Evolutionary conservation across 2,113 vertebrate species (phyloP).

Genomic region (Dryoscopus gambensis): DNA sequence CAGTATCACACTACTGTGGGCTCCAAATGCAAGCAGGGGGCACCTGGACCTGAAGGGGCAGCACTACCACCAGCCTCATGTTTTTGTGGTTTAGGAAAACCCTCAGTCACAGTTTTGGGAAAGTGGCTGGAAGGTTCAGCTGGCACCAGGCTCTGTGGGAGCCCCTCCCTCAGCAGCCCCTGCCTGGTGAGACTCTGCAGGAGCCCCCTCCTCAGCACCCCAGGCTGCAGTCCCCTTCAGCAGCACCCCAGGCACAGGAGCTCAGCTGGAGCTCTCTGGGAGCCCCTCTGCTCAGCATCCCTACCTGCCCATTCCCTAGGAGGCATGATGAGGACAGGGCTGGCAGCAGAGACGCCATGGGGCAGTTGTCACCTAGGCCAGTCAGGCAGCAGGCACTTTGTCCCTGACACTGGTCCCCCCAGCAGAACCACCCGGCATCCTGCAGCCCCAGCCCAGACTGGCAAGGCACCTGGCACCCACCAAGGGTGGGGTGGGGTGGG

Average conservation of each 20-base stretch:
- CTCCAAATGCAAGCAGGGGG: not conserved
- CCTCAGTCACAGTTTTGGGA: not conserved
- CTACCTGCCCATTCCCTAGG: not conserved
- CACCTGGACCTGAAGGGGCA: not conserved
- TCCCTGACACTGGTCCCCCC: fast-evolving
- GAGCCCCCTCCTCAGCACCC: not conserved
- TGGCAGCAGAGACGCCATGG: fast-evolving
- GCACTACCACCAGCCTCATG: not conserved
- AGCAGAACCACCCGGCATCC: not conserved
- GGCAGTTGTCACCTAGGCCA: fast-evolving
- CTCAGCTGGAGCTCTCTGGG: fast-evolving
- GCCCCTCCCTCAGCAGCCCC: not conserved
- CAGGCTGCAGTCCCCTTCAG: not conserved
- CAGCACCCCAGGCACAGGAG: not conserved
- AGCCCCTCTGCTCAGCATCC: not conserved
- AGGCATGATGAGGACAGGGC: fast-evolving
- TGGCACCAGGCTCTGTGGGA: not conserved
- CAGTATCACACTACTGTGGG: not conserved
- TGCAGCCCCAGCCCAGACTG: fast-evolving
- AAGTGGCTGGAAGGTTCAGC: not conserved
- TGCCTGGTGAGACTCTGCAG: not conserved
- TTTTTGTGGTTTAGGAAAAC: not conserved
- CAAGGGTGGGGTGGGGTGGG: fast-evolving
- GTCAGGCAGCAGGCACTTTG: fast-evolving
- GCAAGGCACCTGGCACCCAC: not conserved